Conservation (phyloP, 2,888 invertebrate species). For the Sialis lutaria region DNA sequence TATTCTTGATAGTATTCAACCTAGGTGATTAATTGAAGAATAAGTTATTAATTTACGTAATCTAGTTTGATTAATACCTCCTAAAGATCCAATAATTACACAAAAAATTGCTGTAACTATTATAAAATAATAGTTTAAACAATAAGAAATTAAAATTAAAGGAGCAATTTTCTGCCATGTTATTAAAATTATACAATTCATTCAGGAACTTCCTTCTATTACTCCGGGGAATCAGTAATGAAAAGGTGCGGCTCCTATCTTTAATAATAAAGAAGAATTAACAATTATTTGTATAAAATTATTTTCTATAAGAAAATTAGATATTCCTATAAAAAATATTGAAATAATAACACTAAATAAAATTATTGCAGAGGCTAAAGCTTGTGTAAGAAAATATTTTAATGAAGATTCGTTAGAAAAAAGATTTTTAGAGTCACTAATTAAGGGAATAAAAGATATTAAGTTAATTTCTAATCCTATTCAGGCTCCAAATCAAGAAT, state of each 20-base stretch:
- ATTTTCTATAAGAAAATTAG: constrained; percentile 6
- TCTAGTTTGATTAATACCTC: constrained; percentile 34
- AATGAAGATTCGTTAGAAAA: constrained; percentile 32
- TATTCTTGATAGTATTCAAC: constrained; percentile 30
- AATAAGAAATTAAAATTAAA: constrained; percentile 33
- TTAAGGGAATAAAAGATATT: constrained; percentile 39
- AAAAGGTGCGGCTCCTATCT: constrained; percentile 38
- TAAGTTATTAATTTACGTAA: constrained; percentile 39
- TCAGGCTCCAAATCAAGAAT: constrained; percentile 31
- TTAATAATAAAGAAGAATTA: constrained; percentile 27
- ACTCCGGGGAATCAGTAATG: constrained; percentile 42
- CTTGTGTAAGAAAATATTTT: constrained; percentile 42
- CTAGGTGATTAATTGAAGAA: constrained; percentile 45
- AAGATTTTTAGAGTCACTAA: constrained; percentile 29
- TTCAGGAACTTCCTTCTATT: constrained; percentile 37
- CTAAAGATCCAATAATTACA: constrained; percentile 29
- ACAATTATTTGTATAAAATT: constrained; percentile 11
- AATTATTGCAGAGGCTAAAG: constrained; percentile 35
- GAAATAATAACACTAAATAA: constrained; percentile 26
- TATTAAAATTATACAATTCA: constrained; percentile 35
- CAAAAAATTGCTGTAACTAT: constrained; percentile 28
- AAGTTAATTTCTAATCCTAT: constrained; percentile 46
- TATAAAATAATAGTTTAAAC: constrained; percentile 21
- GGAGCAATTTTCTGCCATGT: constrained; percentile 49
- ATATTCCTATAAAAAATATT: constrained; percentile 18